phyloP scores from a whole-genome alignment of 1,140 invertebrate species.

The Akabosia matsudoensis region DNA sequence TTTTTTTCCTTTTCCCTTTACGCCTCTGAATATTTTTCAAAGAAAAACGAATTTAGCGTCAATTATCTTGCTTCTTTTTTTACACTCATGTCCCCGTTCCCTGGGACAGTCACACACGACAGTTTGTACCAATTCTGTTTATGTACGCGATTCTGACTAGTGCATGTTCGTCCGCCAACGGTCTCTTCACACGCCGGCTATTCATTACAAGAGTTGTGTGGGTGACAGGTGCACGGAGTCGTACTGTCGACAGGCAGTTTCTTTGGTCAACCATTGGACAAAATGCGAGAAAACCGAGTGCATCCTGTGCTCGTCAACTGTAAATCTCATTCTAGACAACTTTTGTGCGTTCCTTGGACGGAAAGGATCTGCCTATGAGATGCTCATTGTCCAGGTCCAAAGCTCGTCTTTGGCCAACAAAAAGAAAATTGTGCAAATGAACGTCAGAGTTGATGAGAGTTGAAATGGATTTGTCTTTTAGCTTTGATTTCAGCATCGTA shows the following conservation, averaged over 20 bases:
- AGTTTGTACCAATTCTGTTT: too few relatives aligned
- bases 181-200: not conserved
- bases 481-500: too few relatives aligned
- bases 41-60: too few relatives aligned
- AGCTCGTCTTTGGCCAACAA: not conserved
- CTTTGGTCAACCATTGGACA: not conserved
- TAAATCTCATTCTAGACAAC: not conserved
- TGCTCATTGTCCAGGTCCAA: not conserved
- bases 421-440: not conserved
- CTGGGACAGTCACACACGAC: too few relatives aligned
- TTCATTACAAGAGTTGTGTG: not conserved
- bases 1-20: too few relatives aligned
- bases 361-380: not conserved
- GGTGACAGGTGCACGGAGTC: not conserved
- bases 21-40: too few relatives aligned
- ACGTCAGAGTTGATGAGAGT: too few relatives aligned
- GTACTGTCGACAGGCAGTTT: not conserved
- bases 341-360: not conserved
- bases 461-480: too few relatives aligned
- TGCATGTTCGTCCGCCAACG: not conserved
- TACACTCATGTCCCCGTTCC: not conserved
- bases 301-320: not conserved
- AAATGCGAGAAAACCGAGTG: not conserved
- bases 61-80: not conserved
- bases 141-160: not conserved